Base-by-base conservation (phyloP, 2,888 invertebrate genomes). In the Chesias legatella region DNA sequence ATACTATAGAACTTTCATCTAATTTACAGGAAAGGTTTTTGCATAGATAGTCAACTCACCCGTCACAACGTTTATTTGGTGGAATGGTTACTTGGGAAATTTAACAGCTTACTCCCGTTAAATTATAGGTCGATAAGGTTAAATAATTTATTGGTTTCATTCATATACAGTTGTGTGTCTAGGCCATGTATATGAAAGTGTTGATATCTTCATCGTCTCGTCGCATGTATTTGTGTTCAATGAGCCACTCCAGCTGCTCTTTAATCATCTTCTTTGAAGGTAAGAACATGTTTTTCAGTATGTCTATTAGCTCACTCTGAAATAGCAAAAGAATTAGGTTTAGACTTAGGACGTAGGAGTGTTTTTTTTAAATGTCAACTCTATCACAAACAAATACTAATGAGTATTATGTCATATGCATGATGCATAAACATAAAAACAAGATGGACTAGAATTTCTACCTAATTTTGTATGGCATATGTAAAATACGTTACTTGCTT, bases 251-350 rank as follows among this genome's bases (percentile, higher is more conserved):
- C 35, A 99, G 91, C 85, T 99, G 99, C 84, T 99, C 99, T 83
- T 99, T 99, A 63, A 99, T 99, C 95, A 99, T 96, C 85, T 99
- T 98, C 83, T 98, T 98, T 51, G 98, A 97, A 13, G 99, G 99
- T 70, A 99, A 89, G 90, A 99, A 99, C 98, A 99, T 98, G 75
- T 98, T 98, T 88, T 98, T 98, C 62, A 99, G 88, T 72, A 99
- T 98, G 85, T 99, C 99, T 9, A 99, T 95, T 43, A 99, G 90
- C 89, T 99, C 99, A 40, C 97, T 96, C 91, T 91, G 79, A 37
- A 81, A 80, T 39, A 55, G 48, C 47, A 43, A 51, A 25, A 34
- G 6, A n/a, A n/a, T n/a, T n/a, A n/a, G n/a, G n/a, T n/a, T n/a
- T n/a, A n/a, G n/a, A n/a, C n/a, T n/a, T n/a, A n/a, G n/a, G n/a